Evolutionary conservation across 2,888 invertebrate species (phyloP).

Genomic region (Oxyteleia sp.): DNA sequence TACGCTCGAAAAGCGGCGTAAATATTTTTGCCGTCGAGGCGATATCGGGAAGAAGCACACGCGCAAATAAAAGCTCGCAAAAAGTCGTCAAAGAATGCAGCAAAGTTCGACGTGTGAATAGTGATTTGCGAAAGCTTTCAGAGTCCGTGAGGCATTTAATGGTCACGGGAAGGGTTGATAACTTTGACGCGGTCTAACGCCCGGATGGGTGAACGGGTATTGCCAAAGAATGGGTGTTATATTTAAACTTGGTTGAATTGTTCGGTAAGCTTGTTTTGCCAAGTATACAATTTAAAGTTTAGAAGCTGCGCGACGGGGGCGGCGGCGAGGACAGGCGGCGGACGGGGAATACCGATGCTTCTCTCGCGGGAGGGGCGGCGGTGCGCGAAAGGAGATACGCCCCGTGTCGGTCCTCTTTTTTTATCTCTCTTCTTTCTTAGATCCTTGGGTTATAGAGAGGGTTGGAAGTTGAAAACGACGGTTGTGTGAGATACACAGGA

Average conservation of each 20-base stretch:
- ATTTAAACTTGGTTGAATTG: constrained; percentile 81
- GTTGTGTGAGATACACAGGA: constrained; percentile 72
- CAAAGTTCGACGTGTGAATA: constrained; percentile 6
- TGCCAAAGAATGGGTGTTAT: constrained; percentile 59
- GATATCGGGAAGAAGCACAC: background rate
- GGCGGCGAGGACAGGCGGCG: no score
- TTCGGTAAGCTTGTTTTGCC: constrained; percentile 79
- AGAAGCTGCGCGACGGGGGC: constrained; percentile 49
- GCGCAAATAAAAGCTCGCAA: background rate
- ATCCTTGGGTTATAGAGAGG: constrained; percentile 61
- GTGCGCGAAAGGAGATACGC: constrained; percentile 27
- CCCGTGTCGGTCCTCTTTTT: constrained; percentile 7
- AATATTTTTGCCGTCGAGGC: constrained; percentile 87
- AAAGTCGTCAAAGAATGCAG: constrained; percentile 4
- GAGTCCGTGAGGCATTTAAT: constrained; percentile 15
- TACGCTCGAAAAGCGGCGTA: background rate
- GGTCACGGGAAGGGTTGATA: constrained; percentile 6
- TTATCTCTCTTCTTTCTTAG: constrained; percentile 25
- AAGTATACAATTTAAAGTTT: constrained; percentile 82
- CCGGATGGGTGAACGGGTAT: constrained; percentile 38
- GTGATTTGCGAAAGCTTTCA: constrained; percentile 19
- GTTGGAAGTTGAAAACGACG: constrained; percentile 64
- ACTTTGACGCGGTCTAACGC: constrained; percentile 12
- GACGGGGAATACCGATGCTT: background rate
- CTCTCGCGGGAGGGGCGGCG: background rate